Evolutionary conservation across 2,113 vertebrate genomes (phyloP), one percentile per base, ranked within the genome.

Genomic region (Cacatua alba): DNA sequence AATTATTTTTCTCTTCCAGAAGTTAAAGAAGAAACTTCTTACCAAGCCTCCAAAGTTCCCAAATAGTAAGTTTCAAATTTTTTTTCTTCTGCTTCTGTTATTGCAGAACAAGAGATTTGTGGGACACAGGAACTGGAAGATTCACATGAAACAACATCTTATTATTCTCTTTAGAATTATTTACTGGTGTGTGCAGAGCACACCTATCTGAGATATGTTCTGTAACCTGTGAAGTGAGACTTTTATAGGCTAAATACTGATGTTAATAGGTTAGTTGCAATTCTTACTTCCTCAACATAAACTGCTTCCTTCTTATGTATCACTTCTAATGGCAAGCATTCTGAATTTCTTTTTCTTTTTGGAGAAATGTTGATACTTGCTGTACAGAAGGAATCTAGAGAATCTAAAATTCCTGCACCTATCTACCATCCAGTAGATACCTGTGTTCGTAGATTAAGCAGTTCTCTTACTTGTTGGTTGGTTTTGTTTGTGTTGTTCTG

Each of bases 1-100:
- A 5, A 2, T 6, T 3, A 7, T n/a, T 84, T 92, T 83, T 96
- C 39, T 94, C 77, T 97, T 92, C 53, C 97, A 99, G 99, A 98
- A 95, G 92, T 79, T 98, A 44, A 98, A 97, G 77, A 98, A 97
- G 95, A 98, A 97, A 92, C 95, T 96, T 49, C 91, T 94, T 62
- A 83, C 89, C 72, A 99, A 98, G 82, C 98, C 98, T 88, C 98
- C 98, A 31, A 96, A 96, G 33, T 99, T 98, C 77, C 98, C 98
- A 74, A 99, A 15, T 35, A 59, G 99, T 99, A 97, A 98, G 99
- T 49, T 53, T 5, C 35, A 33, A 55, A n/a, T 2, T n/a, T n/a
- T 65, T 86, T 86, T 79, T 51, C 6, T 52, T 88, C 43, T 75
- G 16, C 21, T 51, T 68, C 48, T 2, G 3, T 17, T 60, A 1